Conservation (phyloP, 30 jellyfish, hydroid and myxozoan species). For the Phacellophora camtschatica region DNA sequence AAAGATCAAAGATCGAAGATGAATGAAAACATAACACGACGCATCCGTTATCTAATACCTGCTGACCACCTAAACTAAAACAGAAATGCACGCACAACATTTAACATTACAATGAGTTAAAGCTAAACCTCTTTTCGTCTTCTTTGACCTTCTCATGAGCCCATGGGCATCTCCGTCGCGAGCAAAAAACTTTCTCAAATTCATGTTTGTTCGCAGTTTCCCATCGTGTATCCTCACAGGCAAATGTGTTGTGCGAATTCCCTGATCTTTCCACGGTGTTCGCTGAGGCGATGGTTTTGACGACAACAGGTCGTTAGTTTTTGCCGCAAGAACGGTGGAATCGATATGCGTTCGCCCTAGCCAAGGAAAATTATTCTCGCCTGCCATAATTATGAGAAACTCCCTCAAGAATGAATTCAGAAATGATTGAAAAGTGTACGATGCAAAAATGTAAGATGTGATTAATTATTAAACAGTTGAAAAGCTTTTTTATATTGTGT, state of each 20-base stretch:
- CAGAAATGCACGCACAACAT: no score
- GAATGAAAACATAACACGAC: no score
- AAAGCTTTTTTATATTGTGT: neutral
- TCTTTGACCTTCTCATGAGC: constrained; percentile 26
- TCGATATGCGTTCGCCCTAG: constrained; percentile 9
- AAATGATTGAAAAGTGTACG: no score
- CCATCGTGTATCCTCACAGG: constrained; percentile 57
- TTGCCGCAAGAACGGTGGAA: constrained; percentile 2
- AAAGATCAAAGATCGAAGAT: no score
- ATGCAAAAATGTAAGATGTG: no score
- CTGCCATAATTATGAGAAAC: constrained; percentile 6
- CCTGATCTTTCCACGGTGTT: constrained; percentile 27
- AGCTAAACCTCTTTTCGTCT: constrained; percentile 39
- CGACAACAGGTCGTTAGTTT: constrained; percentile 51
- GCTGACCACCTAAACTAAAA: no score
- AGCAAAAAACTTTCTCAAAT: constrained; percentile 45
- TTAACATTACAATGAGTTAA: no score
- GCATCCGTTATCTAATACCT: no score
- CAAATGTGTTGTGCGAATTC: constrained; percentile 23
- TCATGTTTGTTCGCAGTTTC: constrained; percentile 41
- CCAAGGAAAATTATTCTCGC: constrained; percentile 5
- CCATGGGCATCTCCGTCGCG: constrained; percentile 59
- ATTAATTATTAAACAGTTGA: neutral
- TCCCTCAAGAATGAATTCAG: no score
- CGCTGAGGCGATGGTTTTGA: constrained; percentile 16